Evolutionary conservation across 2,797 vertebrate genomes (phyloP).

Genomic region (Coregonus sp.): DNA sequence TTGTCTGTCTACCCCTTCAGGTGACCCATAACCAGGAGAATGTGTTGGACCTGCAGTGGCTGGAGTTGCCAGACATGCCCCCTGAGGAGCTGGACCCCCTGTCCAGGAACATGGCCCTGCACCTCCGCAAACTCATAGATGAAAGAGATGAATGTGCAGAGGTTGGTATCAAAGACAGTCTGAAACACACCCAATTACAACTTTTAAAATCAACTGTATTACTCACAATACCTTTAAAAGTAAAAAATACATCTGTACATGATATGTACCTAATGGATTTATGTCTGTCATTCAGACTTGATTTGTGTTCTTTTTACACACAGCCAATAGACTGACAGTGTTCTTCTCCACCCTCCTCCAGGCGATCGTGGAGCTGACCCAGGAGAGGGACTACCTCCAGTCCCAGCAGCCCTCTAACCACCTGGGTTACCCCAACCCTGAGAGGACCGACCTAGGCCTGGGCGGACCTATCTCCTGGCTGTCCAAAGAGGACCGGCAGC

Average conservation of each 20-base stretch:
- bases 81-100: slow-evolving; percentile 89
- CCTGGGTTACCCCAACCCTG: slow-evolving; percentile 52
- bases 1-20: slow-evolving; percentile 61
- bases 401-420: slow-evolving; percentile 78
- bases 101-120: slow-evolving; percentile 88
- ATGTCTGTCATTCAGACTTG: not conserved
- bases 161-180: slow-evolving; percentile 63
- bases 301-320: not conserved
- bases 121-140: slow-evolving; percentile 89
- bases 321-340: not conserved
- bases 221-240: not conserved
- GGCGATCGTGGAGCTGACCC: slow-evolving; percentile 91
- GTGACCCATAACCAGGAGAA: slow-evolving; percentile 98
- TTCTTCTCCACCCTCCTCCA: slow-evolving; percentile 54
- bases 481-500: slow-evolving; percentile 89
- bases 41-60: slow-evolving; percentile 94
- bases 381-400: slow-evolving; percentile 93
- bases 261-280: not conserved
- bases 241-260: not conserved
- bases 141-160: slow-evolving; percentile 91
- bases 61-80: slow-evolving; percentile 81
- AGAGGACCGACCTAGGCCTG: slow-evolving; percentile 54
- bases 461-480: slow-evolving; percentile 64
- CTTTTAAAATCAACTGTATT: not conserved
- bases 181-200: not conserved